Evolutionary conservation across 23 tunicate genomes (phyloP).

Genomic region (Halocynthia aurantium): DNA sequence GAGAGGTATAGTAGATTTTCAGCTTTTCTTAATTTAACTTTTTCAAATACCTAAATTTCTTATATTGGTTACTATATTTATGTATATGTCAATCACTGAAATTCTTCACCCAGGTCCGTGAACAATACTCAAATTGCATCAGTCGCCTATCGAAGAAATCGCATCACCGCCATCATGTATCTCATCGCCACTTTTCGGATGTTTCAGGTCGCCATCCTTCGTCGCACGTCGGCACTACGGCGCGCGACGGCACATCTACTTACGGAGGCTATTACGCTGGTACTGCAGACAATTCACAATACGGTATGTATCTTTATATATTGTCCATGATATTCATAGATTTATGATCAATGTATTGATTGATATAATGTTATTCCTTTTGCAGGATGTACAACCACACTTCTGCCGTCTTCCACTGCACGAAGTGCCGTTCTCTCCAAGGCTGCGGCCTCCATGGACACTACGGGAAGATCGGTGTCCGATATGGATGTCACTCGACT

Average conservation of each 20-base stretch:
- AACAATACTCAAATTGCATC: slow-evolving; percentile 30
- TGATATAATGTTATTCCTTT: background rate
- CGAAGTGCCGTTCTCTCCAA: slow-evolving; percentile 25
- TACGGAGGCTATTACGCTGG: slow-evolving; percentile 11
- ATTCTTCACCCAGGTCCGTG: slow-evolving; percentile 25
- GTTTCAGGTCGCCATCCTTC: slow-evolving; percentile 1
- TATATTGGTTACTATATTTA: background rate
- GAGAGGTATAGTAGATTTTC: slow-evolving; percentile 16
- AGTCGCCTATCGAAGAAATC: slow-evolving; percentile 17
- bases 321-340: too few species aligned
- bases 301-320: too few species aligned
- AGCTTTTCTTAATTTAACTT: too few species aligned
- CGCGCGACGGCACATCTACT: slow-evolving; percentile 7
- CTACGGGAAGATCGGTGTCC: slow-evolving; percentile 14
- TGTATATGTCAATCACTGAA: background rate
- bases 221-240: slow-evolving; percentile 10
- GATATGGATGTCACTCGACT: slow-evolving; percentile 24
- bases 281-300: background rate
- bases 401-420: slow-evolving; percentile 20
- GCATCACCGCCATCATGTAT: background rate
- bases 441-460: slow-evolving; percentile 23
- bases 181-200: slow-evolving; percentile 20
- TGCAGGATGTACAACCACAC: slow-evolving; percentile 31
- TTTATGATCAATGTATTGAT: too few species aligned
- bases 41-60: background rate